These are phyloP conservation scores for Tragelaphus eurycerus DNA, from an alignment of 2,797 vertebrate species.

Conservation along the genomic window DNA sequence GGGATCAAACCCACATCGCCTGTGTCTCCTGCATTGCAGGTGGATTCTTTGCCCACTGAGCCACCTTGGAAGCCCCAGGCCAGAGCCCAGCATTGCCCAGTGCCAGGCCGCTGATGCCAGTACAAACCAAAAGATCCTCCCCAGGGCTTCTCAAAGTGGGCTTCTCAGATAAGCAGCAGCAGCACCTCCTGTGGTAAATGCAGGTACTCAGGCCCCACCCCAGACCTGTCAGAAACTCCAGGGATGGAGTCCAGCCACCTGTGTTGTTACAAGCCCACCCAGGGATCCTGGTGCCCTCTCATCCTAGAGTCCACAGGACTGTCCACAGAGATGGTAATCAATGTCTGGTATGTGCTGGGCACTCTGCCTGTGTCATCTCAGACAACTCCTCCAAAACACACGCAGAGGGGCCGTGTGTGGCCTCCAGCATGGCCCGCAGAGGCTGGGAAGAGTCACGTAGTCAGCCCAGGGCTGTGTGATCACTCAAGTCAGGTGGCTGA, in stretches of 20 bases:
- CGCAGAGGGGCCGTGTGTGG: rapidly evolving
- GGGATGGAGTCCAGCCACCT: neutral
- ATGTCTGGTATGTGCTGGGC: neutral
- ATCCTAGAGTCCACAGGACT: neutral
- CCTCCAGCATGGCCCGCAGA: neutral
- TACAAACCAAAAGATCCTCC: neutral
- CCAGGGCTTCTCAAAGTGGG: neutral
- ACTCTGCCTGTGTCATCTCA: rapidly evolving
- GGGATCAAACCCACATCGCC: neutral
- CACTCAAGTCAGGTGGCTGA: too few relatives aligned
- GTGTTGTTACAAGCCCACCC: neutral
- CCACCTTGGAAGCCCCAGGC: neutral
- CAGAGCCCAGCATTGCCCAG: neutral
- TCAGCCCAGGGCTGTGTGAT: neutral
- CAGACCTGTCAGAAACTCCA: neutral
- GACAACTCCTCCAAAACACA: neutral
- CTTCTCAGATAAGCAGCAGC: neutral
- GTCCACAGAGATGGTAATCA: rapidly evolving
- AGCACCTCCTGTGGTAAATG: neutral
- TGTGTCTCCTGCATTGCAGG: neutral
- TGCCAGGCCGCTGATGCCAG: neutral
- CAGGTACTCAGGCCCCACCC: neutral
- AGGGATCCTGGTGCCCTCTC: neutral
- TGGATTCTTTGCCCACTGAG: neutral
- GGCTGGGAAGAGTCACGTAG: neutral